Conservation (phyloP, 2,888 invertebrate species). For the Seira musarum region DNA sequence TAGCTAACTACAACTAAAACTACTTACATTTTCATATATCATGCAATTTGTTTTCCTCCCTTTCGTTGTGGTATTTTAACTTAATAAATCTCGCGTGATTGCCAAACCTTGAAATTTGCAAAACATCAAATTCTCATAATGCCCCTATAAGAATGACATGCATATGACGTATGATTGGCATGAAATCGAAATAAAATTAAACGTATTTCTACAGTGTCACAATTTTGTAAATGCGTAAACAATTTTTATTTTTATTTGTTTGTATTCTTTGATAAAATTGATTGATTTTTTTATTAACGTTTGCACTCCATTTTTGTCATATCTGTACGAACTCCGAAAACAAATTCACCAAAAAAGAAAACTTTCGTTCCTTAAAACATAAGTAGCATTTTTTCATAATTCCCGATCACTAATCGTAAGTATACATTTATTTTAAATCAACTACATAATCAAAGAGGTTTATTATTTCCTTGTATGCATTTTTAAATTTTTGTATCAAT, state of each 20-base stretch:
- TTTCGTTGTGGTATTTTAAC: no score
- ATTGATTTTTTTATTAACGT: constrained; percentile 21
- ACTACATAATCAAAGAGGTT: background rate
- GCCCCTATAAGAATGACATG: background rate
- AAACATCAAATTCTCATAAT: background rate
- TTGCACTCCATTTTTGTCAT: constrained; percentile 15
- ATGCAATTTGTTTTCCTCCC: no score
- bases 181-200: background rate
- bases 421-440: background rate
- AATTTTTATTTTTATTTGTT: background rate
- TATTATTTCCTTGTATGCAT: background rate
- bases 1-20: no score
- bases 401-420: no score
- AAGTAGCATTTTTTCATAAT: no score
- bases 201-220: background rate
- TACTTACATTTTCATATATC: no score
- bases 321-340: background rate
- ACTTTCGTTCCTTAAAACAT: background rate
- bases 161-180: background rate
- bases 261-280: background rate
- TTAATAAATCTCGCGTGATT: background rate
- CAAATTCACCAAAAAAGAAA: background rate
- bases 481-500: background rate
- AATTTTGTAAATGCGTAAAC: background rate
- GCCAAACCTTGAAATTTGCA: background rate